phyloP scores from a whole-genome alignment of 2,113 vertebrate species.

The Anseranas semipalmata region DNA sequence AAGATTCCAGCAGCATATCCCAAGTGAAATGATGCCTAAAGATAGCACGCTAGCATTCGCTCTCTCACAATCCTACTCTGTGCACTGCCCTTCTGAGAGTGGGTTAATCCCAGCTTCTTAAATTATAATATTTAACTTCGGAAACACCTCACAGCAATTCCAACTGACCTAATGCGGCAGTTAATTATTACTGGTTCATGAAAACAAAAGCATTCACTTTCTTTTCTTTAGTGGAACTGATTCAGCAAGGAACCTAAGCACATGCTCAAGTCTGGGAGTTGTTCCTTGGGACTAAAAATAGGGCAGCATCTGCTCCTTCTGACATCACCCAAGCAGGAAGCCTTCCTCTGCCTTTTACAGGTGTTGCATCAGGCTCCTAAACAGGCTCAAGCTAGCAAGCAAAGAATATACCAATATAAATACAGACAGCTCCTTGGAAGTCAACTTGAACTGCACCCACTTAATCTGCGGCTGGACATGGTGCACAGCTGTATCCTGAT shows the following conservation, averaged over 20 bases:
- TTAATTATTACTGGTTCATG: too few relatives aligned
- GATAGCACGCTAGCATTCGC: accelerated
- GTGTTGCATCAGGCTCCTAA: not conserved
- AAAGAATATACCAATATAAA: accelerated
- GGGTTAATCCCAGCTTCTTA: not conserved
- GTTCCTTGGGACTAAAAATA: too few relatives aligned
- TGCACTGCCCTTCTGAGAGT: accelerated
- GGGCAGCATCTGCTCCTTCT: not conserved
- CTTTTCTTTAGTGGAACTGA: not conserved
- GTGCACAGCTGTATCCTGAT: not conserved
- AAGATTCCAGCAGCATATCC: not conserved
- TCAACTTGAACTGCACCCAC: accelerated
- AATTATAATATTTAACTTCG: accelerated
- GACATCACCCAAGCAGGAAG: not conserved
- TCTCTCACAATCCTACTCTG: accelerated
- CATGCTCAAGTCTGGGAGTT: accelerated
- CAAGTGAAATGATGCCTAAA: not conserved
- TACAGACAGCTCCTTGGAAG: not conserved
- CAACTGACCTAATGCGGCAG: accelerated
- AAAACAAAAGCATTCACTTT: not conserved
- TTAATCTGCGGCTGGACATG: accelerated
- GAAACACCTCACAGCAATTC: not conserved
- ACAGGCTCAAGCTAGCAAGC: not conserved
- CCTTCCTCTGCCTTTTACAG: not conserved
- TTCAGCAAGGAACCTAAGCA: not conserved